These are phyloP conservation scores for Colistium nudipinnis DNA, from an alignment of 2,113 vertebrate genomes.

Conservation along the genomic window DNA sequence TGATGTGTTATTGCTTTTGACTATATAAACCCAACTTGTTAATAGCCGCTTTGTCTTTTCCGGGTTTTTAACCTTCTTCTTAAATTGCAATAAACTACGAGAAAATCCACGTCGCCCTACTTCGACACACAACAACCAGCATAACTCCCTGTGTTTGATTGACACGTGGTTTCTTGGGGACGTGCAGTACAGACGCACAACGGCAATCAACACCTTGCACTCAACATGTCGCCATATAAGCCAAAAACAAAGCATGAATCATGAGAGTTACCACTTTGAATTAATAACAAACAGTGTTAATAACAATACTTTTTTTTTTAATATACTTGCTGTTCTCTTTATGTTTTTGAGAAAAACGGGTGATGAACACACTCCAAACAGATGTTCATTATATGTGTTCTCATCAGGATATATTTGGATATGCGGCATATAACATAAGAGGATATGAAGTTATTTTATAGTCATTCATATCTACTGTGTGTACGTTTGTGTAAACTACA, in stretches of 20 bases:
- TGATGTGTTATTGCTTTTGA: neutral
- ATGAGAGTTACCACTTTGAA: constrained; percentile 17
- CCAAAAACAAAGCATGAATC: constrained; percentile 28
- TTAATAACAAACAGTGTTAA: constrained; percentile 22
- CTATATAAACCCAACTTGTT: neutral
- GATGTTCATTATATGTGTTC: neutral
- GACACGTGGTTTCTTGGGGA: constrained; percentile 12
- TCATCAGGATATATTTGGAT: no score
- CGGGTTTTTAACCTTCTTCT: neutral
- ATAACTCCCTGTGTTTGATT: constrained; percentile 12
- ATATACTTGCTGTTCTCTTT: no score
- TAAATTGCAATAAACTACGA: no score
- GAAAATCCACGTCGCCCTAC: neutral
- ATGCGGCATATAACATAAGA: neutral
- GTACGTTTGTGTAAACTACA: no score
- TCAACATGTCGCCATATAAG: constrained; percentile 1
- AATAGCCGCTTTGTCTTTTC: neutral
- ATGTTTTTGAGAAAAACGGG: no score
- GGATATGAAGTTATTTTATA: no score
- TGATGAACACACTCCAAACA: no score
- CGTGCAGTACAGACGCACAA: neutral
- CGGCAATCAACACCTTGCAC: constrained; percentile 49
- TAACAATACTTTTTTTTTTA: neutral
- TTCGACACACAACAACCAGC: neutral
- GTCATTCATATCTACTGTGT: neutral